A percentile compares a stretch with the other conserved stretches of the same genome.
Conservation (phyloP, 2,797 vertebrate species). For the Enteromius trimaculatus region DNA sequence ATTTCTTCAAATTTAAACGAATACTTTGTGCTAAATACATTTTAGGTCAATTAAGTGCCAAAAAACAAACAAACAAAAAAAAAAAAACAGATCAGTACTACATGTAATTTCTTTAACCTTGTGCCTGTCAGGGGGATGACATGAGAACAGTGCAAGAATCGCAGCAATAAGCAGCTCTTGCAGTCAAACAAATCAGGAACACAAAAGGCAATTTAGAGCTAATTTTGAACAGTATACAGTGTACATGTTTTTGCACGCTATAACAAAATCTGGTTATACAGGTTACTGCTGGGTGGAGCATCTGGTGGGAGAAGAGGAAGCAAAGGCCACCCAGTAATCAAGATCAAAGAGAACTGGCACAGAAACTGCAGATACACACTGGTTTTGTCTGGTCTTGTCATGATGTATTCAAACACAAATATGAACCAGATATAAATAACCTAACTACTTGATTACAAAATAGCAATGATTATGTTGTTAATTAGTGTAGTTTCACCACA, state of each 20-base stretch:
- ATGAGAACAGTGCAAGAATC: background rate
- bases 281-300: background rate
- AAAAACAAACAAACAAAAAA: background rate
- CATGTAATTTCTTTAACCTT: background rate
- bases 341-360: background rate
- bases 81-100: background rate
- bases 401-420: background rate
- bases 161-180: background rate
- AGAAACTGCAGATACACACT: background rate
- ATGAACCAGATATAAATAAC: background rate
- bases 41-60: background rate
- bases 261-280: background rate
- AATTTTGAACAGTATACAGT: background rate
- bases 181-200: background rate
- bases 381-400: slow-evolving; percentile 3
- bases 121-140: background rate
- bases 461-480: background rate
- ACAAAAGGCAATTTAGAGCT: background rate
- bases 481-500: background rate
- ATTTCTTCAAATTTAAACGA: too few species aligned
- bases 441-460: background rate
- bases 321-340: background rate
- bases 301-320: background rate
- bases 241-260: background rate
- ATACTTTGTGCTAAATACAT: background rate